Base-by-base conservation (phyloP, 2,797 vertebrate species). In the Pangasius krempfi region DNA sequence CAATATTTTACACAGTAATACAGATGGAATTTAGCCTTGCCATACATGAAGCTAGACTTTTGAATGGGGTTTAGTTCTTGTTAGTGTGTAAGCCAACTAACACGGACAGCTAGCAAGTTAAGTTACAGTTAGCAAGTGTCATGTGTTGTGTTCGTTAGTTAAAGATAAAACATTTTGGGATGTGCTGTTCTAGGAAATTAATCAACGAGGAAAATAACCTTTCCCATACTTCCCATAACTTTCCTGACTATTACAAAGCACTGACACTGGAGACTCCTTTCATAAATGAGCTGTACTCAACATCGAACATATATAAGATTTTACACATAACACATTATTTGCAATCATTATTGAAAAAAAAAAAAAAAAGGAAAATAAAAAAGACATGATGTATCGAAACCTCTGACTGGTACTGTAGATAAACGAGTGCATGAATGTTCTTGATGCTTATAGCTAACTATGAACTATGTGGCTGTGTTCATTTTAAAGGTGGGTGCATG, bases 401-500 rank as follows among this genome's bases (percentile, higher is more conserved):
- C 16, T 72, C 9, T 40, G 68, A 18, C 7, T 68, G 66, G 66
- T 33, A 68, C 7, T 30, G 27, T 66, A 66, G 18, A 27, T 76
- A 76, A 47, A 50, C 22, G 2, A 47, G n/a, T 22, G 76, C 3
- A 18, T 30, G 50, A 16, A 25, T 60, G 25, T 81, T 80, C 12
- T 54, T 33, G 9, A 52, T 76, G 78, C 22, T 33, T 58, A 58
- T n/a, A 54, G 7, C 25, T 33, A 22, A 44, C 56, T 60, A 1
- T 82, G 33, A 27, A 14, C 79, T 44, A 3, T 64, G 14, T 66
- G 1, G 14, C 91, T 16, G 89, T 89, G 13, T 52, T 82, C 10
- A 88, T 9, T 93, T 79, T 94, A 27, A 90, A 99, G 99, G 93
- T 99, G 99, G 99, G 99, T 99, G 92, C 99, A 99, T 88, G 99